Conservation (phyloP, 2,113 vertebrate species). For the Delphinapterus leucas region DNA sequence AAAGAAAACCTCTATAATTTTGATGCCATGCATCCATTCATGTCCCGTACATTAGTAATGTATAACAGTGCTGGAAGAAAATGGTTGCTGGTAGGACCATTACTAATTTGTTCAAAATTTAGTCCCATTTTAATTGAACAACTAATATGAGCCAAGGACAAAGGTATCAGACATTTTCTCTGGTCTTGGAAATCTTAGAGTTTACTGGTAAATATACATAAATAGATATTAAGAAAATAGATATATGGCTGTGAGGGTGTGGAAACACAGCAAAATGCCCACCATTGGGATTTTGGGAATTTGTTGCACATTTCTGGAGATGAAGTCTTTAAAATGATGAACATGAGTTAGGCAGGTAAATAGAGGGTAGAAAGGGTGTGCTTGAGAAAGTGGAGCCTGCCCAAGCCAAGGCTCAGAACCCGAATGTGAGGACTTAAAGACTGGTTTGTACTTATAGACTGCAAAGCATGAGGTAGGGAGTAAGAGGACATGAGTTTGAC, state of each 20-base stretch:
- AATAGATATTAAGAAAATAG: neutral
- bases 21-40: neutral
- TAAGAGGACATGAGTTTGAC: neutral
- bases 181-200: neutral
- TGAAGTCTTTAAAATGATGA: slow-evolving; percentile 6
- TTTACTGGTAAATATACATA: neutral
- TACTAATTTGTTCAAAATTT: neutral
- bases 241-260: neutral
- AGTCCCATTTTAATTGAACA: neutral
- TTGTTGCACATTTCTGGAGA: neutral
- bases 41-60: neutral
- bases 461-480: neutral
- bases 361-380: neutral
- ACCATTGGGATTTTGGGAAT: neutral
- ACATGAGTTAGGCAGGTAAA: neutral
- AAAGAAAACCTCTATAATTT: neutral
- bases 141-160: neutral
- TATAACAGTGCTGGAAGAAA: neutral
- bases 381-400: neutral
- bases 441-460: neutral
- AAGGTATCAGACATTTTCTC: neutral
- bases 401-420: neutral
- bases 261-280: neutral
- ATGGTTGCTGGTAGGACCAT: neutral
- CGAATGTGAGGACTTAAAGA: neutral